These are phyloP conservation scores for Rhamnusium bicolor DNA, from an alignment of 2,888 invertebrate genomes.

Conservation along the genomic window DNA sequence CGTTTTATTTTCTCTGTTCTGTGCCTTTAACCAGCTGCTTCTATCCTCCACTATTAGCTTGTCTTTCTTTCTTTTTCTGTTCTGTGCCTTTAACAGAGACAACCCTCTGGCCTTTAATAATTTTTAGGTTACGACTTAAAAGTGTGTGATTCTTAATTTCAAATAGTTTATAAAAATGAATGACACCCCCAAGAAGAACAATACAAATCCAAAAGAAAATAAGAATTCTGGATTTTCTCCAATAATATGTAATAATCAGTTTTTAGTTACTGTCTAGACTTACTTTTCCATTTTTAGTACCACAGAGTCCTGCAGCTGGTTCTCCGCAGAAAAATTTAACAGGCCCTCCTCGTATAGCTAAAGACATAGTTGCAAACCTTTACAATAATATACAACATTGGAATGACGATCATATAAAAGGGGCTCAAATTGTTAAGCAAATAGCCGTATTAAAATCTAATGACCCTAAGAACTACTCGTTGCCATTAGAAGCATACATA, in stretches of 20 bases:
- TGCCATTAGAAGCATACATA: conserved; percentile 54
- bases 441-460: conserved; percentile 65
- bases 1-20: not conserved
- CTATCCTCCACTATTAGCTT: too few species aligned
- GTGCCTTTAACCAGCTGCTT: too few species aligned
- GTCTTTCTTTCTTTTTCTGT: too few species aligned
- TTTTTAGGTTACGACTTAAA: not conserved
- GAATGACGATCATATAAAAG: conserved; percentile 72
- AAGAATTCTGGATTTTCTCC: conserved; percentile 50
- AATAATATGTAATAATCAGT: conserved; percentile 50
- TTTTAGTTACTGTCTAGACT: not conserved
- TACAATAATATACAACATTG: conserved; percentile 73
- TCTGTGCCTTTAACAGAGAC: too few species aligned
- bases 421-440: conserved; percentile 68
- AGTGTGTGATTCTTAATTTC: not conserved
- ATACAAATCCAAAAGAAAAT: conserved; percentile 1
- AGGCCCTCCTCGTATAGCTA: conserved; percentile 73
- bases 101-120: too few species aligned
- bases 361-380: conserved; percentile 75
- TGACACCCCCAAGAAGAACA: conserved; percentile 47
- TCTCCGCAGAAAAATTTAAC: conserved; percentile 73
- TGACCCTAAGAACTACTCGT: conserved; percentile 49
- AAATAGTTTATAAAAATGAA: conserved; percentile 16
- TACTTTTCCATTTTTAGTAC: conserved; percentile 62
- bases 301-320: conserved; percentile 65